phyloP scores from a whole-genome alignment of 2,888 invertebrate genomes.

The Taphrorychus bicolor region DNA sequence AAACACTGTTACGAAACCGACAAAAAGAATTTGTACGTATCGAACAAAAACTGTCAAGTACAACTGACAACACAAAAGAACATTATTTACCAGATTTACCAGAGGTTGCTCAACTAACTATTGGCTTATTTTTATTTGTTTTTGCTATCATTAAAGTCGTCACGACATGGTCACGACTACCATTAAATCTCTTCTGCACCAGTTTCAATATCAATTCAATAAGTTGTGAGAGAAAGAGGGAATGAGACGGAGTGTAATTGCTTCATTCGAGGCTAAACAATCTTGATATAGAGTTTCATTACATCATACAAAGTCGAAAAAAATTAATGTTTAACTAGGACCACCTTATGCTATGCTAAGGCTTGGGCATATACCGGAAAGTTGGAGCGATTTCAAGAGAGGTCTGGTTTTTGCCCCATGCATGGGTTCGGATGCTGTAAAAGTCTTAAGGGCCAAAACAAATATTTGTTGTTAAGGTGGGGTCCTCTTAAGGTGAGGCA shows the following conservation, averaged over 20 bases:
- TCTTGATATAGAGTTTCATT: not conserved
- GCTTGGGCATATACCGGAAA: not conserved
- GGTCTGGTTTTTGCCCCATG: not conserved
- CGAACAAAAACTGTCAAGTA: constrained; percentile 5
- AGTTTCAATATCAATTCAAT: not conserved
- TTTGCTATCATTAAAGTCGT: constrained; percentile 3
- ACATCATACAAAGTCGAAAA: not conserved
- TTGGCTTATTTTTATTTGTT: constrained; percentile 6
- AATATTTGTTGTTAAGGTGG: not conserved
- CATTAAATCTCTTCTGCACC: not conserved
- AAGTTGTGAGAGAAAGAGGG: not conserved
- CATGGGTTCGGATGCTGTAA: no score
- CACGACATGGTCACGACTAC: not conserved
- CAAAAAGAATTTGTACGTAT: constrained; percentile 1
- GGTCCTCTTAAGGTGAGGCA: no score
- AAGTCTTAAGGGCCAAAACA: not conserved
- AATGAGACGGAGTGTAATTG: not conserved
- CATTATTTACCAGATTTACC: constrained; percentile 6
- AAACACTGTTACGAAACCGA: not conserved
- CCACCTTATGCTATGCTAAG: no score
- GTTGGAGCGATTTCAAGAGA: not conserved
- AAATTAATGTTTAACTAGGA: no score
- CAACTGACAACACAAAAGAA: constrained; percentile 6
- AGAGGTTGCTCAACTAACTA: constrained; percentile 1
- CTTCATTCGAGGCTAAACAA: not conserved